Evolutionary conservation across 2,888 invertebrate species (phyloP).

Genomic region (Drosophila paramelanica): DNA sequence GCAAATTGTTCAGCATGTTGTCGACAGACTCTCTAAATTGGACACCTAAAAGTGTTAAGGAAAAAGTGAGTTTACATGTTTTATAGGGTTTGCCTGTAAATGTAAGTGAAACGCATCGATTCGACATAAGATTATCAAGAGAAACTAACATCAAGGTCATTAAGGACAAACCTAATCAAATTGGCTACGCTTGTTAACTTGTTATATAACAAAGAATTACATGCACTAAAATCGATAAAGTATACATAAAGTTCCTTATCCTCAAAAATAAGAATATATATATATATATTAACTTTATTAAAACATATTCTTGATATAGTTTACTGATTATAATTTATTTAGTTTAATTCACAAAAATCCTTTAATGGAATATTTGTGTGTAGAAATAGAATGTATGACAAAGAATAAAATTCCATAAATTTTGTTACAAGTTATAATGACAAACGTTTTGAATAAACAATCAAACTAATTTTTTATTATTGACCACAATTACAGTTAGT

Average conservation of each 20-base stretch:
- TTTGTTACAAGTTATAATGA: too few species aligned
- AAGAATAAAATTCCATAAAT: too few species aligned
- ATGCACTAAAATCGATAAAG: neutral
- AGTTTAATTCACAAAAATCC: too few species aligned
- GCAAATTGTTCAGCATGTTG: conserved; percentile 5
- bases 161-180: neutral
- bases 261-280: neutral
- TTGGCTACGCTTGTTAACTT: neutral
- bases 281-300: neutral
- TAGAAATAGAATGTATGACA: too few species aligned
- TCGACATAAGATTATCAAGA: neutral
- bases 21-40: neutral
- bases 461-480: neutral
- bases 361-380: too few species aligned
- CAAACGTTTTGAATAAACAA: too few species aligned
- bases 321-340: too few species aligned
- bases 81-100: neutral
- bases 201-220: neutral
- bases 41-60: neutral
- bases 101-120: conserved; percentile 11
- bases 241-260: neutral
- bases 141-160: neutral
- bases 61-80: neutral
- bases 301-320: neutral
- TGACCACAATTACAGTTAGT: neutral